Evolutionary conservation across 1,140 invertebrate genomes (phyloP).

Genomic region (Zaprionus davidi): DNA sequence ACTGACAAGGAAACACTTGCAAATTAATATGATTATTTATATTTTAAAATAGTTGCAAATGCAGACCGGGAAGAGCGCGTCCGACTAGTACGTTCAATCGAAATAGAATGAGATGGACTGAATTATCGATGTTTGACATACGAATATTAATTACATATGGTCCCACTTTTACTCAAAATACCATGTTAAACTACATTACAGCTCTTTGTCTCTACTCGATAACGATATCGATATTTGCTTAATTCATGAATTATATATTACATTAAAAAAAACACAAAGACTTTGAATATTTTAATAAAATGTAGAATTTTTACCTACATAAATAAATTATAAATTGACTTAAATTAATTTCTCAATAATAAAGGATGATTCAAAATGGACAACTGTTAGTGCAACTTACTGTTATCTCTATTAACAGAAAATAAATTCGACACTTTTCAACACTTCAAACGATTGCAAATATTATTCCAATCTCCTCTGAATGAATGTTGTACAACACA

Average conservation of each 20-base stretch:
- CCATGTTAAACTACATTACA: background rate
- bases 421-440: conserved; percentile 8
- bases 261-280: background rate
- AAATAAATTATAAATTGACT: background rate
- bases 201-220: background rate
- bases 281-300: background rate
- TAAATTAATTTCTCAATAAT: background rate
- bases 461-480: conserved; percentile 34
- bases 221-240: background rate
- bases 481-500: conserved; percentile 44
- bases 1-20: background rate
- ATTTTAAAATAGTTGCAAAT: conserved; percentile 33
- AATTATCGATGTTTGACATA: conserved; percentile 34
- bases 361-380: background rate
- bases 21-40: conserved; percentile 17
- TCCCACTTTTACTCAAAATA: conserved; percentile 16
- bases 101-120: conserved; percentile 37
- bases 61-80: conserved; percentile 40
- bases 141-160: background rate
- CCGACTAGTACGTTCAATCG: conserved; percentile 33
- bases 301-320: background rate
- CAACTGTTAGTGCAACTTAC: background rate
- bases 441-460: conserved; percentile 48
- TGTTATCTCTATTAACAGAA: background rate
- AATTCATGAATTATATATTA: background rate